Evolutionary conservation across 2,888 invertebrate genomes (phyloP).

Genomic region (Julus scandinavius): DNA sequence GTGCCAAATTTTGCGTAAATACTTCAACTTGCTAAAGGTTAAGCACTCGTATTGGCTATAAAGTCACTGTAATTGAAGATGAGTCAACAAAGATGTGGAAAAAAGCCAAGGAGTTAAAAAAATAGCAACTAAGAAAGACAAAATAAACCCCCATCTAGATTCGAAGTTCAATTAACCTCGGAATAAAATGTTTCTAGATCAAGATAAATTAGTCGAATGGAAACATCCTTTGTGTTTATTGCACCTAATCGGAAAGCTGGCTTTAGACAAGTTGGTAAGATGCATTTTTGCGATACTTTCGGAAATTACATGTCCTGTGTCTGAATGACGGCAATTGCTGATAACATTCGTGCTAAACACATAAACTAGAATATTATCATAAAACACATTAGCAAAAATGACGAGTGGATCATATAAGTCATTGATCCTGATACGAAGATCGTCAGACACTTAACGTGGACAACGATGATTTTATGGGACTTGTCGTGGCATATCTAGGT

Average conservation of each 20-base stretch:
- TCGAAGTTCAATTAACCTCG: slow-evolving; percentile 30
- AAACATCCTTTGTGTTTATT: not conserved
- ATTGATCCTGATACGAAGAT: not conserved
- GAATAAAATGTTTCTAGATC: not conserved
- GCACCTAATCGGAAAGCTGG: not conserved
- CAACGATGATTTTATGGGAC: slow-evolving; percentile 18
- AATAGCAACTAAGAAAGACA: not conserved
- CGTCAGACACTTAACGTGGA: not conserved
- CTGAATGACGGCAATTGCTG: slow-evolving; percentile 2
- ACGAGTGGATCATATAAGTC: slow-evolving; percentile 14
- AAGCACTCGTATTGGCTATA: not conserved
- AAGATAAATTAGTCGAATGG: not conserved
- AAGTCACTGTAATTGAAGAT: not conserved
- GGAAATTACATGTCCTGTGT: not conserved
- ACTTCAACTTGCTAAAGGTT: not conserved
- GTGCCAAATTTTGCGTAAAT: slow-evolving; percentile 37
- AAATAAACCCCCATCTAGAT: not conserved
- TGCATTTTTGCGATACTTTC: not conserved
- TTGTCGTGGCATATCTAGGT: not conserved
- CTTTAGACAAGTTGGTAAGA: not conserved
- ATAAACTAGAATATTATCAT: slow-evolving; percentile 37
- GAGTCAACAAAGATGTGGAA: not conserved
- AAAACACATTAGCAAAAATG: slow-evolving; percentile 31
- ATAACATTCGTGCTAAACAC: not conserved
- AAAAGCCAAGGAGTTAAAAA: not conserved